Base-by-base conservation (phyloP, 2,888 invertebrate species). In the Crepidodera aurea region DNA sequence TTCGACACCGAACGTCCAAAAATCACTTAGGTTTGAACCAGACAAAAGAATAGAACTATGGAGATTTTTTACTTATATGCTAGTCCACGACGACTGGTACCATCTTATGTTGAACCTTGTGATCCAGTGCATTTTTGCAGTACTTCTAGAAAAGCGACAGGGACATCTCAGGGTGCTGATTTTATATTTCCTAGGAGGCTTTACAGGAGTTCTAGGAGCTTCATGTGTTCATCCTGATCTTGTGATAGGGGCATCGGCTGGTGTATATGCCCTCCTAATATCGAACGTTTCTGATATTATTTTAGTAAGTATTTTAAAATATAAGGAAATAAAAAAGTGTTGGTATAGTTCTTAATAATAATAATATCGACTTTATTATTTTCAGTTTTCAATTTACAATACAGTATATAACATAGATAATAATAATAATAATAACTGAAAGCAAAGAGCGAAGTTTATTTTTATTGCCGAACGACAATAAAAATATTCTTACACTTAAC, bases 171-270 rank as follows among this genome's bases (percentile, higher is more conserved):
- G 91, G 56, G 87, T 92, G 63, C 85, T 87, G 37, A 75, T 84
- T 48, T 84, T 94, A 68, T 95, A 95, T 83, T 75, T 87, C 68
- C 85, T 87, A 7, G 94, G 94, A 16, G 91, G 92, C 66, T 82
- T 89, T 42, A 89, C 88, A 51, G 92, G 91, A 67, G 88, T 92
- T 27, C 82, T 93, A 64, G 91, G 90, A 42, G 90, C 91, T 1
- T 88, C 89, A 19, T 87, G 89, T 58, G 84, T 92, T 74, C 90
- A 92, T 78, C 91, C 91, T 19, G 88, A 91, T 62, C 87, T 88
- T 73, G 86, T 96, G 70, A 90, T 94, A 48, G 96, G 96, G 15
- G 92, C 95, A 32, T 94, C 94, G 0, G 95, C 93, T 1, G 96
- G 95, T 5, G 93, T 95, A 57, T 96, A 95, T 80, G 92, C 94